A percentile compares a stretch with the other conserved stretches of the same genome.
These are phyloP conservation scores for Ellobius talpinus DNA, from an alignment of 2,113 vertebrate genomes.

Conservation along the genomic window DNA sequence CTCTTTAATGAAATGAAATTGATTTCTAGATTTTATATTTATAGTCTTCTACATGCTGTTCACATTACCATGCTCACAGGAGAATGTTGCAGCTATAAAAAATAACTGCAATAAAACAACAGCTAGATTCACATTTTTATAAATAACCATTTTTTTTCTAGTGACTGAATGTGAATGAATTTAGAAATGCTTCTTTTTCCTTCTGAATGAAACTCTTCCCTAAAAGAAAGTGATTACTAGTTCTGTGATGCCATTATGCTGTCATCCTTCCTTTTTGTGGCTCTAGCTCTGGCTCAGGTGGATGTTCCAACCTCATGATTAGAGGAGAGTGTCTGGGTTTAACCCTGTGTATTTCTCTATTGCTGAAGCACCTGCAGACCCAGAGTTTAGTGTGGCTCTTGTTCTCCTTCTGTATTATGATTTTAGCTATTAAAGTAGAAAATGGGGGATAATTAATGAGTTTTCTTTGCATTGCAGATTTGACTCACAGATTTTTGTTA, in stretches of 20 bases:
- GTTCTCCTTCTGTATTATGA: neutral
- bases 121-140: conserved; percentile 35
- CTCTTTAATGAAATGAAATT: conserved; percentile 60
- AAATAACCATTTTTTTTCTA: neutral
- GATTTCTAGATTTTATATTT: conserved; percentile 55
- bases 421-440: conserved; percentile 29
- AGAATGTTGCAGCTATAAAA: conserved; percentile 16
- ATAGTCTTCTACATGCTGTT: conserved; percentile 9
- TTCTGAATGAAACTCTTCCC: neutral
- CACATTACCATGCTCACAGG: neutral
- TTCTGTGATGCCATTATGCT: neutral
- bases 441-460: conserved; percentile 7
- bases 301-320: neutral
- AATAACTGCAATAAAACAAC: conserved; percentile 14
- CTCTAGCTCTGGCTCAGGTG: neutral
- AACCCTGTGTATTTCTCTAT: neutral
- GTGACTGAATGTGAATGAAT: conserved; percentile 28
- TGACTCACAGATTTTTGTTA: conserved; percentile 22
- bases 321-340: neutral
- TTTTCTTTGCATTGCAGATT: conserved; percentile 38
- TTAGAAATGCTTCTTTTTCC: conserved; percentile 32
- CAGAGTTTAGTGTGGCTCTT: neutral
- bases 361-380: neutral
- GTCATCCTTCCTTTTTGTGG: neutral
- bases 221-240: neutral